Base-by-base conservation (phyloP, 35 echinoderm and acorn worm genomes). In the Diadema setosum region DNA sequence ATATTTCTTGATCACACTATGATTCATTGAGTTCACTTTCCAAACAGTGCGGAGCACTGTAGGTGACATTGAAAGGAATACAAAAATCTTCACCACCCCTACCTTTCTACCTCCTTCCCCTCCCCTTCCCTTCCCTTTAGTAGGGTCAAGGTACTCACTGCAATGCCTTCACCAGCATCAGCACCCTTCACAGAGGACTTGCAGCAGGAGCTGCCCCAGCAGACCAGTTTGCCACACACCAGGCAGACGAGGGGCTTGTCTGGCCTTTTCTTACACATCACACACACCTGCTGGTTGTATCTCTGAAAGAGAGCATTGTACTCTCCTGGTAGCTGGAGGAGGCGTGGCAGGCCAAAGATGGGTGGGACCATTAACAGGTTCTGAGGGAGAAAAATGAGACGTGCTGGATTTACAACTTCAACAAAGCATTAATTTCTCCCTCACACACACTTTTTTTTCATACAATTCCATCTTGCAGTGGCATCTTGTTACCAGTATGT, bases 171-270 rank as follows among this genome's bases (percentile, higher is more conserved):
- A 23, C 75, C 83, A 3, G 34, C 48, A 11, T 86, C 83, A 42
- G 65, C 40, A 17, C 37, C 42, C 44, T 65, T 42, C 31, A 76
- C 80, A n/a, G 76, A 49, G 36, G 45, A 64, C 35, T 91, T 75
- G 46, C 96, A 98, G 69, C 96, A 94, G 9, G 36, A 33, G 23
- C 84, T 60, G 1, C 81, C 63, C 81, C 90, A 84, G 86, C 96
- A 94, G 18, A 98, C 63, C 36, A 98, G 82, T 36, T 25, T 83
- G 6, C 96, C 96, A 70, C 96, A 98, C 23, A 94, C 91, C 49
- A 98, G 82, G 33, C 96, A 98, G 1, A 98, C 36, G 15, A 73
- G 76, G 12, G 96, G 96, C 39, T 85, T 90, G 80, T 56, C 85
- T 0, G 89, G 92, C 46, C 61, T 82, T 37, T 56, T 70, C 55